Percentiles rank a stretch among this genome's conserved stretches.
These are phyloP conservation scores for Monochamus alternatus DNA, from an alignment of 2,888 invertebrate species.

Conservation along the genomic window DNA sequence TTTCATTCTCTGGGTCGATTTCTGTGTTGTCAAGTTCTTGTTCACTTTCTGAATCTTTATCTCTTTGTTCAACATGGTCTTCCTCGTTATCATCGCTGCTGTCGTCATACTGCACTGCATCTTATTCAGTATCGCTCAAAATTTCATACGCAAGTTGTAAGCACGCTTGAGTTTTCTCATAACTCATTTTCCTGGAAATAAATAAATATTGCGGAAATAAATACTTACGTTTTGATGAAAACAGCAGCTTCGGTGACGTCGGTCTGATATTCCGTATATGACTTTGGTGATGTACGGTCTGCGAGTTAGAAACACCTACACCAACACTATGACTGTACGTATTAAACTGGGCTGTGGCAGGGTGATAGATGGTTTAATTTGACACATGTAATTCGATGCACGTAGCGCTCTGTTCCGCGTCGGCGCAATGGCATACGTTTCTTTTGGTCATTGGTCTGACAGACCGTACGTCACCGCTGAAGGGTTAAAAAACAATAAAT, in stretches of 20 bases:
- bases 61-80: conserved; percentile 26
- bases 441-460: background rate
- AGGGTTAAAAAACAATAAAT: background rate
- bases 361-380: conserved; percentile 12
- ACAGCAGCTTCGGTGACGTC: background rate
- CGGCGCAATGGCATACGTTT: background rate
- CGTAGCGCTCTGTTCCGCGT: background rate
- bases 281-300: background rate
- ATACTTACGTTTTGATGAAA: background rate
- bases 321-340: too few relatives aligned
- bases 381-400: background rate
- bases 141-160: background rate
- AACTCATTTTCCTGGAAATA: background rate
- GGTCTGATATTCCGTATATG: background rate
- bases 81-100: conserved; percentile 19
- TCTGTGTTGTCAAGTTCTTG: conserved; percentile 22
- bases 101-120: conserved; percentile 7
- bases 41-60: conserved; percentile 24
- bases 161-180: background rate
- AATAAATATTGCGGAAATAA: background rate
- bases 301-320: too few relatives aligned
- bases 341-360: background rate
- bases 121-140: background rate
- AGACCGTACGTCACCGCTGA: background rate
- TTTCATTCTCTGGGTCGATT: conserved; percentile 1